Evolutionary conservation across 2,888 invertebrate genomes (phyloP).

Genomic region (Heliconius erato): DNA sequence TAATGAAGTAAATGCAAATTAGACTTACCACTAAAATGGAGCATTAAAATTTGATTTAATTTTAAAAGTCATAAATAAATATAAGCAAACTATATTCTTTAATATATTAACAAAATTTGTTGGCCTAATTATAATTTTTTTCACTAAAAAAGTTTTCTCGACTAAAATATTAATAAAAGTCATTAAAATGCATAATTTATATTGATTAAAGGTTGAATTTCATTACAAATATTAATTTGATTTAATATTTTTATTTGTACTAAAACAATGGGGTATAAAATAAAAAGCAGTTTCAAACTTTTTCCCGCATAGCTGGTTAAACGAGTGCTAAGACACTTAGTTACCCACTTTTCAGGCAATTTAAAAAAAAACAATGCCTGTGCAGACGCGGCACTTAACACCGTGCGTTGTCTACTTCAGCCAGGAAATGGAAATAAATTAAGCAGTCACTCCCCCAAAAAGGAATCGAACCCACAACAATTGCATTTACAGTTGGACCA

Average conservation of each 20-base stretch:
- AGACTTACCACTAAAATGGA: not conserved
- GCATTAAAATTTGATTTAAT: not conserved
- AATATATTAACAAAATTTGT: constrained; percentile 21
- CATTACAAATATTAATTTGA: not conserved
- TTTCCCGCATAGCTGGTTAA: not conserved
- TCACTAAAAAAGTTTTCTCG: not conserved
- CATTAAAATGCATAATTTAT: not conserved
- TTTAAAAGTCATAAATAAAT: constrained; percentile 22
- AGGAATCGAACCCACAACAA: too few species aligned
- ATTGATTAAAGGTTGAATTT: not conserved
- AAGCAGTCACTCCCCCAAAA: too few species aligned
- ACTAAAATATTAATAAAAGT: not conserved
- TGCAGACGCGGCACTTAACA: not conserved
- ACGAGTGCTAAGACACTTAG: not conserved
- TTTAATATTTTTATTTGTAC: not conserved
- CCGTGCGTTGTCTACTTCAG: not conserved
- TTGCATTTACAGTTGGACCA: not conserved
- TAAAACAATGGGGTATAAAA: not conserved
- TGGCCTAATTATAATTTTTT: not conserved
- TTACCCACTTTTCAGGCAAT: too few species aligned
- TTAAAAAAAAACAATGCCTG: not conserved
- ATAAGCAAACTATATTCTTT: constrained; percentile 26
- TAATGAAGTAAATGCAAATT: constrained; percentile 21
- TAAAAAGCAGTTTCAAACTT: not conserved
- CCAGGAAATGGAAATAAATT: not conserved